Conservation (phyloP, 2,113 vertebrate species). For the Plecturocebus donacophilus region DNA sequence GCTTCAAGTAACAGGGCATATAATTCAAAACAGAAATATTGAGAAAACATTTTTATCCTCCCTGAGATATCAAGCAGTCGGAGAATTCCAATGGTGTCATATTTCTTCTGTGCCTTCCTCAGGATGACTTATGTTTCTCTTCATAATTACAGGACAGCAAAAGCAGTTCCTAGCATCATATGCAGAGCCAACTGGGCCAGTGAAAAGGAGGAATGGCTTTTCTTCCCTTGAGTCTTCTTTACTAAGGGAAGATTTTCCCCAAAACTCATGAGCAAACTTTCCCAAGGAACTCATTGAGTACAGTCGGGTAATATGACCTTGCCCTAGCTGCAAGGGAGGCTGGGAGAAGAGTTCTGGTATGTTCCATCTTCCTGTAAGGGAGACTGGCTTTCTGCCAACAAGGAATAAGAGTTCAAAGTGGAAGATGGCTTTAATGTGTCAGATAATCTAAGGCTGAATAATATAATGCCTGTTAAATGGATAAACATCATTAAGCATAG, state of each 20-base stretch:
- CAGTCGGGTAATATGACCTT: background rate
- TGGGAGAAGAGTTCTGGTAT: background rate
- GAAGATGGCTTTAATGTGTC: background rate
- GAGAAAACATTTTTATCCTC: background rate
- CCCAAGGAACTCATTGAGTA: background rate
- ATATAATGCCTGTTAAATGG: background rate
- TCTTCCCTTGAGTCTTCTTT: background rate
- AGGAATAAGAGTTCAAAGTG: background rate
- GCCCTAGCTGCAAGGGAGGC: background rate
- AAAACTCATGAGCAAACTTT: background rate
- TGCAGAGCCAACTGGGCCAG: background rate
- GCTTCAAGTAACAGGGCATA: background rate
- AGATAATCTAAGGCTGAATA: background rate
- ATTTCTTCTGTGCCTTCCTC: background rate
- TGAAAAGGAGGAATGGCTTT: background rate
- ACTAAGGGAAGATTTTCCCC: background rate
- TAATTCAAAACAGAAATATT: conserved; percentile 17
- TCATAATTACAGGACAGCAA: background rate
- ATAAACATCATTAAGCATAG: background rate
- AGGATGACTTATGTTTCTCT: background rate
- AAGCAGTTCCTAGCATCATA: background rate
- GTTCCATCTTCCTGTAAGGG: background rate
- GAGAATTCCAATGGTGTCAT: background rate
- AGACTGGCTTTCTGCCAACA: background rate
- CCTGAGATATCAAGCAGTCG: background rate